Percentiles rank a stretch among this genome's conserved stretches.
Conservation (phyloP, 2,113 vertebrate species). For the Podocnemis expansa region DNA sequence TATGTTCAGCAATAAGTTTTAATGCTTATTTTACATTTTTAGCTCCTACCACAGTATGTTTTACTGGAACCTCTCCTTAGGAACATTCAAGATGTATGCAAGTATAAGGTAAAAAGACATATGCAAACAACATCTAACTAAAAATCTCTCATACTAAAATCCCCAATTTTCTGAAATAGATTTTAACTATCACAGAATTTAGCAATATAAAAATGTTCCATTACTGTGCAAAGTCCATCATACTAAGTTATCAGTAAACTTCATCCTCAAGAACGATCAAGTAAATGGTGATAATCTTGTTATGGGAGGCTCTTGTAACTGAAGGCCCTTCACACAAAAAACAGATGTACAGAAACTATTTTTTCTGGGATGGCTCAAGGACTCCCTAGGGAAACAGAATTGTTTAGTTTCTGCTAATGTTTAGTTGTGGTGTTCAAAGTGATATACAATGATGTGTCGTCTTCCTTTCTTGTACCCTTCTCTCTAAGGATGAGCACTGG, state of each 20-base stretch:
- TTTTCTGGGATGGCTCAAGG: not conserved
- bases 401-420: not conserved
- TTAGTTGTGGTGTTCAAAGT: not conserved
- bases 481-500: not conserved
- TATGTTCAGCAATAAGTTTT: not conserved
- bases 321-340: not conserved
- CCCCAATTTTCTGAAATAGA: constrained; percentile 40
- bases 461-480: not conserved
- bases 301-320: not conserved
- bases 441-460: not conserved
- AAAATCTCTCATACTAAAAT: constrained; percentile 44
- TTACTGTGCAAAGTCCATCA: constrained; percentile 86
- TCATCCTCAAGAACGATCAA: constrained; percentile 40
- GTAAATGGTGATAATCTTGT: not conserved
- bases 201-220: constrained; percentile 59
- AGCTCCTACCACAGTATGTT: not conserved
- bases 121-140: constrained; percentile 62
- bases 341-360: not conserved
- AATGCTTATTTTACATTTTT: not conserved
- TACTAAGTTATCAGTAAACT: constrained; percentile 80
- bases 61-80: not conserved
- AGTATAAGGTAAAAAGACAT: constrained; percentile 67
- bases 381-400: not conserved
- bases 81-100: constrained; percentile 51
- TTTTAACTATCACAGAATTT: constrained; percentile 62